Evolutionary conservation across 2,888 invertebrate genomes (phyloP).

Genomic region (Drosophila meridionalis): DNA sequence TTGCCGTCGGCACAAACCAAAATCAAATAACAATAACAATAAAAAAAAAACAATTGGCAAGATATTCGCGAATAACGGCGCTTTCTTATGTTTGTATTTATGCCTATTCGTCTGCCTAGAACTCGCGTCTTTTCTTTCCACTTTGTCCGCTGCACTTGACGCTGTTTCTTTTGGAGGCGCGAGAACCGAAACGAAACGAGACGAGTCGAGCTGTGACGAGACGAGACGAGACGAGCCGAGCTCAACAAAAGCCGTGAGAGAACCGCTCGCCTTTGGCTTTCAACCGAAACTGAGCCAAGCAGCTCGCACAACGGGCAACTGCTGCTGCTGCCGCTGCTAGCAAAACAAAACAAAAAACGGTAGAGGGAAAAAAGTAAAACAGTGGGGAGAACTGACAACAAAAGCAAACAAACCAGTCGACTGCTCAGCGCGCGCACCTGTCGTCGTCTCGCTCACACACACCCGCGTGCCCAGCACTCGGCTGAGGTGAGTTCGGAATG

Average conservation of each 20-base stretch:
- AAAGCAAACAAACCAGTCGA: constrained; percentile 57
- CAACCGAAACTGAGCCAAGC: constrained; percentile 79
- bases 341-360: constrained; percentile 29
- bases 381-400: constrained; percentile 36
- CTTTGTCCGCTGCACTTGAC: constrained; percentile 11
- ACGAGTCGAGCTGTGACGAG: constrained; percentile 10
- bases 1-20: constrained; percentile 54
- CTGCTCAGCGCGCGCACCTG: constrained; percentile 52
- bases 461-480: constrained; percentile 29
- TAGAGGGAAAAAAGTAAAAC: not conserved
- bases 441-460: constrained; percentile 71
- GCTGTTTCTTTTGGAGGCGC: constrained; percentile 9
- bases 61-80: constrained; percentile 13
- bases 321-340: constrained; percentile 37
- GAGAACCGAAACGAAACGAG: constrained; percentile 19
- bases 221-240: constrained; percentile 33
- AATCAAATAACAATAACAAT: constrained; percentile 35
- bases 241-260: constrained; percentile 65
- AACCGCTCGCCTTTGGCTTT: constrained; percentile 80
- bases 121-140: constrained; percentile 19
- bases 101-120: constrained; percentile 16
- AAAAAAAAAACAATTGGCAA: constrained; percentile 16
- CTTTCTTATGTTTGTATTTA: constrained; percentile 13
- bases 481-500: constrained; percentile 45
- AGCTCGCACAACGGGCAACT: constrained; percentile 29